A percentile compares a stretch with the other conserved stretches of the same genome.
These are phyloP conservation scores for Samia ricini DNA, from an alignment of 1,140 invertebrate genomes.

Conservation along the genomic window DNA sequence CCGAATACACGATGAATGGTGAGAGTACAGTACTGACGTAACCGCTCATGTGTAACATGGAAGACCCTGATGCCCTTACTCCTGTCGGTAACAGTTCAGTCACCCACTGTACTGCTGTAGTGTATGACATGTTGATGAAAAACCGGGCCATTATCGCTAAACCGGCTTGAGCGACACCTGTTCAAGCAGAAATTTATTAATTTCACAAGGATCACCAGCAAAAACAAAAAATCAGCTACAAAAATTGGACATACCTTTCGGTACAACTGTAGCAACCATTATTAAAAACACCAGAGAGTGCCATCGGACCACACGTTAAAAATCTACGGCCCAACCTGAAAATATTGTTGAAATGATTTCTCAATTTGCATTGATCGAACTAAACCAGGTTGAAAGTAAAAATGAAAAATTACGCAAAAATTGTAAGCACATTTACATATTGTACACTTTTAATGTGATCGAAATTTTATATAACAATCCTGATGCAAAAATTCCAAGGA, in stretches of 20 bases:
- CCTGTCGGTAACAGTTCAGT: conserved; percentile 79
- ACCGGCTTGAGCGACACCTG: conserved; percentile 52
- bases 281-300: conserved; percentile 43
- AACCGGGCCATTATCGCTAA: conserved; percentile 61
- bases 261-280: conserved; percentile 47
- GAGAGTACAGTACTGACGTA: conserved; percentile 59
- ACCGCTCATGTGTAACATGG: conserved; percentile 80
- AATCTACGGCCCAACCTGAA: conserved; percentile 57
- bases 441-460: too few species aligned
- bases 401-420: too few species aligned
- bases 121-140: conserved; percentile 68
- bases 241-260: conserved; percentile 46
- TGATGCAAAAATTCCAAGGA: too few species aligned
- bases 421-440: too few species aligned
- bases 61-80: conserved; percentile 81
- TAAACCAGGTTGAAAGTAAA: too few species aligned
- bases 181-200: not conserved
- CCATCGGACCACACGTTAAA: conserved; percentile 48
- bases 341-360: conserved; percentile 3
- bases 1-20: conserved; percentile 60
- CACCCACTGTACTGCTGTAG: conserved; percentile 62
- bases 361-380: too few species aligned
- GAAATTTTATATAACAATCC: too few species aligned
- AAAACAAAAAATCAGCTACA: not conserved
- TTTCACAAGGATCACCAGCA: not conserved